These are phyloP conservation scores for Haliclona indistincta DNA, from an alignment of 37 sponge, comb jelly and placozoan species.

Conservation along the genomic window DNA sequence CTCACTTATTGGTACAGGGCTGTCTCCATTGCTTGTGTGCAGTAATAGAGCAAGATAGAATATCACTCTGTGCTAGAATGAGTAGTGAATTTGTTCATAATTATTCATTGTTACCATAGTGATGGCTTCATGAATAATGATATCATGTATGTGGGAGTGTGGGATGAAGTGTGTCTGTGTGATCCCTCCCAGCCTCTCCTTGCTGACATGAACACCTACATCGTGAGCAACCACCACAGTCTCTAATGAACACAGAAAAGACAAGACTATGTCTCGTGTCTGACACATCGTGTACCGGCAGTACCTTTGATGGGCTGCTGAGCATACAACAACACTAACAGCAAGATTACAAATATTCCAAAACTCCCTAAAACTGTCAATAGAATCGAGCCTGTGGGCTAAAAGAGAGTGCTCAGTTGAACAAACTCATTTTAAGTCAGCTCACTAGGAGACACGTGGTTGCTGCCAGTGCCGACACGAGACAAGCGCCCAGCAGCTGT, in stretches of 20 bases:
- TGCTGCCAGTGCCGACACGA: no score
- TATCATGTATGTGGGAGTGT: constrained; percentile 4
- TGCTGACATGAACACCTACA: constrained; percentile 33
- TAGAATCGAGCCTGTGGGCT: no score
- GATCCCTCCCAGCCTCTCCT: constrained; percentile 8
- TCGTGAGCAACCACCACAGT: constrained; percentile 8
- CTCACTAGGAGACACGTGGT: no score
- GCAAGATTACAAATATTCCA: background rate
- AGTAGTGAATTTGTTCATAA: background rate
- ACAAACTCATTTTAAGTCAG: no score
- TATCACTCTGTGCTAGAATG: constrained; percentile 15
- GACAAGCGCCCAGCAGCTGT: no score
- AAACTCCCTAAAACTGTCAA: background rate
- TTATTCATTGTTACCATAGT: constrained; percentile 5
- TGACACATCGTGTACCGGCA: background rate
- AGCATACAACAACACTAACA: background rate
- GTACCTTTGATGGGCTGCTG: background rate
- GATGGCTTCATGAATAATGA: constrained; percentile 45
- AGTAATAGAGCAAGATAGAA: constrained; percentile 42
- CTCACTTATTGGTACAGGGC: background rate
- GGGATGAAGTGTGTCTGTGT: constrained; percentile 24
- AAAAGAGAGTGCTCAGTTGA: no score
- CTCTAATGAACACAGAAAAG: constrained; percentile 5
- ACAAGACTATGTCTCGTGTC: background rate
- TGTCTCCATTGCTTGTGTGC: background rate